Evolutionary conservation across 2,888 invertebrate genomes (phyloP).

Genomic region (Acheta domesticus): DNA sequence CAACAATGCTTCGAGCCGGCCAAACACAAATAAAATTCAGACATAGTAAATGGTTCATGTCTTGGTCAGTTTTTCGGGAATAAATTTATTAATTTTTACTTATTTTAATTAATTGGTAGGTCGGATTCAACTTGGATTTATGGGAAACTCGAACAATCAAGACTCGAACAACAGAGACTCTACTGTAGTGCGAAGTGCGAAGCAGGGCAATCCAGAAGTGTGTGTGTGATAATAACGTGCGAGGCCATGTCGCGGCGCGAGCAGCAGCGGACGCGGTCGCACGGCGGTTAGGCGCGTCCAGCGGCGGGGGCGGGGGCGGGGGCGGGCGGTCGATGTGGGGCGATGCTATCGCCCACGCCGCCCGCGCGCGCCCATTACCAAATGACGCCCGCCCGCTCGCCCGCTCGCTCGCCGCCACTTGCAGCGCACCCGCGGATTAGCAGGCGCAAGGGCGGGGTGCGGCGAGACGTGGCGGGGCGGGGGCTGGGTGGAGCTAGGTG

Average conservation of each 20-base stretch:
- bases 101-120: too few relatives aligned
- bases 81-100: too few relatives aligned
- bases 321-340: background rate
- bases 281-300: background rate
- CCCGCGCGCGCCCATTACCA: conserved; percentile 18
- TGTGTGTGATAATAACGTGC: background rate
- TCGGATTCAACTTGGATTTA: too few relatives aligned
- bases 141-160: too few relatives aligned
- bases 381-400: background rate
- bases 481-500: background rate
- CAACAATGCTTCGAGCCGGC: too few relatives aligned
- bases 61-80: too few relatives aligned
- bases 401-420: background rate
- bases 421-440: background rate
- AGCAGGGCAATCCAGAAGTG: background rate
- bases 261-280: background rate
- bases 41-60: too few relatives aligned
- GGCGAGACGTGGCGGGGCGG: background rate
- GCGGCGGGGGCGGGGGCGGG: background rate
- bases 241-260: background rate
- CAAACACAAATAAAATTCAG: too few relatives aligned
- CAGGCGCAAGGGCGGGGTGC: background rate
- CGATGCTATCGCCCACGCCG: background rate
- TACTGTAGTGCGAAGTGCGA: too few relatives aligned
- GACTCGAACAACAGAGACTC: too few relatives aligned